These are phyloP conservation scores for Ditylenchus dipsaci DNA, from an alignment of 1,140 invertebrate genomes.

Conservation along the genomic window DNA sequence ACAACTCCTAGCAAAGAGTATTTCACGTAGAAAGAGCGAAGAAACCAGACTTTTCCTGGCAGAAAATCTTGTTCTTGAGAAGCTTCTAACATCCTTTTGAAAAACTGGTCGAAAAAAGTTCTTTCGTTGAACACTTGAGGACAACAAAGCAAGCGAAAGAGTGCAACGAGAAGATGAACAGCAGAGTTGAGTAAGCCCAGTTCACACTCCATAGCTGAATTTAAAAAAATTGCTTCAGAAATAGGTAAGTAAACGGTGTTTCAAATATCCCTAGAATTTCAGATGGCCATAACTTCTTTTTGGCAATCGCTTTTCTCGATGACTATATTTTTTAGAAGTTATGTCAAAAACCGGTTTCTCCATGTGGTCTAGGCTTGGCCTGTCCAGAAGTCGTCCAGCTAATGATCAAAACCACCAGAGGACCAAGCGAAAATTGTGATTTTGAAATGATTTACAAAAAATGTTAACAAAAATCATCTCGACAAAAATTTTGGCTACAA, in stretches of 20 bases:
- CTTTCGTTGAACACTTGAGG: not conserved
- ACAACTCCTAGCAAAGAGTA: not conserved
- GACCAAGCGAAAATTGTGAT: too few species aligned
- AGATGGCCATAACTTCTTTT: not conserved
- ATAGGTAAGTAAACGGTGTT: not conserved
- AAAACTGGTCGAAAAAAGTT: not conserved
- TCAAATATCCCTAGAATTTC: not conserved
- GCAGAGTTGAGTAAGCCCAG: not conserved
- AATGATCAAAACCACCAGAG: too few species aligned
- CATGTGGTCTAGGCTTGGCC: not conserved
- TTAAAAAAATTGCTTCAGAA: not conserved
- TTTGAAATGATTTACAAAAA: too few species aligned
- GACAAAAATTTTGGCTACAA: too few species aligned
- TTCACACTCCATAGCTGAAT: not conserved
- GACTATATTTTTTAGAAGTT: too few species aligned
- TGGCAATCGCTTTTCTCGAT: not conserved
- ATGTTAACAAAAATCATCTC: too few species aligned
- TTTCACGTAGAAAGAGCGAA: not conserved
- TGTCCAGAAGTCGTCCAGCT: too few species aligned
- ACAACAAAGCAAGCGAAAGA: not conserved
- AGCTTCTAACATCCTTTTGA: not conserved
- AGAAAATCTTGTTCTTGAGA: conserved; percentile 1
- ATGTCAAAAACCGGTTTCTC: too few species aligned
- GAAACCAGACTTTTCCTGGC: not conserved
- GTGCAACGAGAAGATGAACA: not conserved